phyloP scores from a whole-genome alignment of 2,888 invertebrate species.

The Amiota communis region DNA sequence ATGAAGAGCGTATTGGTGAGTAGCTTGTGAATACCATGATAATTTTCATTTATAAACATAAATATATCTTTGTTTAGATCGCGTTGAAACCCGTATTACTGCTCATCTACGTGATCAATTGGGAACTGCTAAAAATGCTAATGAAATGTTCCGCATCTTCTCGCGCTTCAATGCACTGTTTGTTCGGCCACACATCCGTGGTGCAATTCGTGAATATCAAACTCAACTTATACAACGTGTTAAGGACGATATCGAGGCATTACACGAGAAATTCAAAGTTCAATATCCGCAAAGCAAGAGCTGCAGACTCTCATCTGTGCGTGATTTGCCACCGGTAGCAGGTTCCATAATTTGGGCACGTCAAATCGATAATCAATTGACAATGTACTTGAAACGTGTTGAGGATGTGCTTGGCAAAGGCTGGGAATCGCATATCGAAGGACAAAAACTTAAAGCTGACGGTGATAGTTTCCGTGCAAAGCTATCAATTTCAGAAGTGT shows the following conservation, averaged over 20 bases:
- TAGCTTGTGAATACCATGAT: not conserved
- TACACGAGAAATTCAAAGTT: constrained; percentile 99
- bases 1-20: constrained; percentile 94
- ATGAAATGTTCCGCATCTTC: constrained; percentile 99
- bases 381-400: constrained; percentile 95
- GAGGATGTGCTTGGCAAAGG: constrained; percentile 99
- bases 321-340: constrained; percentile 97
- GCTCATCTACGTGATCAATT: constrained; percentile 97
- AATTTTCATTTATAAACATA: too few relatives aligned
- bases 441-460: constrained; percentile 96
- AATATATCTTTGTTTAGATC: constrained; percentile 75
- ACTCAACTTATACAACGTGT: constrained; percentile 98
- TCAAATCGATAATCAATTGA: constrained; percentile 97
- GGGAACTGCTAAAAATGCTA: constrained; percentile 98
- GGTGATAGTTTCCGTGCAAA: constrained; percentile 98
- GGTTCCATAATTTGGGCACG: constrained; percentile 99
- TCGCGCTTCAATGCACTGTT: constrained; percentile 99
- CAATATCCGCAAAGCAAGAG: constrained; percentile 97
- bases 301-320: constrained; percentile 89
- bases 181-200: constrained; percentile 98
- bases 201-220: constrained; percentile 99
- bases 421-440: constrained; percentile 99
- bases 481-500: constrained; percentile 96
- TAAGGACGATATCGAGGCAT: constrained; percentile 97
- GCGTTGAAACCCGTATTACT: constrained; percentile 98